Conservation (phyloP, 1,140 invertebrate genomes). For the Dendrolimus kikuchii region DNA sequence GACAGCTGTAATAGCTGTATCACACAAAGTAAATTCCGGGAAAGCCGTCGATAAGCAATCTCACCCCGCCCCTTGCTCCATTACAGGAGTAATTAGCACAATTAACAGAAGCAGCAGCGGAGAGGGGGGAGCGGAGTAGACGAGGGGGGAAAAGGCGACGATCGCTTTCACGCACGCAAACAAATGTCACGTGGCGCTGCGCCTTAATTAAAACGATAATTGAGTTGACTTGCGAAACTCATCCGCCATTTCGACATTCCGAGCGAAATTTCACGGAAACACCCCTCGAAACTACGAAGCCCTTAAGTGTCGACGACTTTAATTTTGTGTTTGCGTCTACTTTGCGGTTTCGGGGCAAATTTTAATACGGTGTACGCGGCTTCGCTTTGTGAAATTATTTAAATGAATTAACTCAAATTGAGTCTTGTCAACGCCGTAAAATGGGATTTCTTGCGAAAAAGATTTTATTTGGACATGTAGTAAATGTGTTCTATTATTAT, state of each 20-base stretch:
- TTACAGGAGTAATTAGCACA: slow-evolving; percentile 69
- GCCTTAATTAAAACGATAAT: slow-evolving; percentile 73
- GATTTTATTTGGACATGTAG: too few relatives aligned
- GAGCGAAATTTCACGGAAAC: slow-evolving; percentile 60
- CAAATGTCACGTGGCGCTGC: slow-evolving; percentile 67
- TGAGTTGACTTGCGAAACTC: slow-evolving; percentile 70
- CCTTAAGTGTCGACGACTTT: slow-evolving; percentile 70
- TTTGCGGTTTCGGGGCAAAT: slow-evolving; percentile 64
- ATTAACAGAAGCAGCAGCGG: slow-evolving; percentile 47
- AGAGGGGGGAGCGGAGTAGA: slow-evolving; percentile 26
- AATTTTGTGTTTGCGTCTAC: slow-evolving; percentile 70
- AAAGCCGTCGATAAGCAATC: slow-evolving; percentile 63
- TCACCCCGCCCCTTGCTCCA: slow-evolving; percentile 50
- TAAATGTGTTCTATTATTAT: too few relatives aligned
- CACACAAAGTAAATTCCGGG: slow-evolving; percentile 45
- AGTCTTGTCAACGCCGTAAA: slow-evolving; percentile 38
- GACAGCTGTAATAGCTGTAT: slow-evolving; percentile 24
- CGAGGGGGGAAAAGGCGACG: slow-evolving; percentile 24
- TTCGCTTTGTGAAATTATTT: slow-evolving; percentile 57
- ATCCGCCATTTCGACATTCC: slow-evolving; percentile 67
- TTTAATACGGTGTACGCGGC: slow-evolving; percentile 59
- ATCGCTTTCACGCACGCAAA: slow-evolving; percentile 69
- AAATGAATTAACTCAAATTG: slow-evolving; percentile 61
- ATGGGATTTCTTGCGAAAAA: background rate
- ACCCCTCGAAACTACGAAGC: slow-evolving; percentile 60